Conservation (phyloP, 2,113 vertebrate genomes). For the Nothoprocta perdicaria region DNA sequence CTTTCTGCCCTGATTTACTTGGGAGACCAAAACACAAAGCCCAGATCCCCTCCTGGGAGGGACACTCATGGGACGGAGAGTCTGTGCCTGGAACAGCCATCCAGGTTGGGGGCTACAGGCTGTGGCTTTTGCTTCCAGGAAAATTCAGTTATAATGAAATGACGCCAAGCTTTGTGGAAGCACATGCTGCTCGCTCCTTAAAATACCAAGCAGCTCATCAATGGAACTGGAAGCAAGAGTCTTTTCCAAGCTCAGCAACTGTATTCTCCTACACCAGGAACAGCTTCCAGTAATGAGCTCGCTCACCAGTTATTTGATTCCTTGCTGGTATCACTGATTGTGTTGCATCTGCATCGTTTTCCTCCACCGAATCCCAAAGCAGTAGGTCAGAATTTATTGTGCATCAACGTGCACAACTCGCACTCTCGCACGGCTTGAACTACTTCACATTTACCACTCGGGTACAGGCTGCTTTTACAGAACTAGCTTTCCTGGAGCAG, state of each 20-base stretch:
- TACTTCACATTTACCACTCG: not conserved
- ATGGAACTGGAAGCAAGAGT: slow-evolving; percentile 73
- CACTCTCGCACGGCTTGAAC: not conserved
- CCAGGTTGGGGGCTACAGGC: not conserved
- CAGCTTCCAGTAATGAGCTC: slow-evolving; percentile 50
- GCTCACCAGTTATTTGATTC: not conserved
- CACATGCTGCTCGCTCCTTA: slow-evolving; percentile 26
- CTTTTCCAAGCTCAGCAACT: slow-evolving; percentile 81
- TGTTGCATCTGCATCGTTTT: rapidly evolving
- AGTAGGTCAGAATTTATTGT: not conserved
- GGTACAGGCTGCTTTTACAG: not conserved
- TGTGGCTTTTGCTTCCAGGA: not conserved
- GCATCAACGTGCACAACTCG: not conserved
- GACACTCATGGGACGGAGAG: not conserved
- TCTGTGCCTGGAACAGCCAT: not conserved
- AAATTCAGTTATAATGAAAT: rapidly evolving
- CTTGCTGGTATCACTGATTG: not conserved
- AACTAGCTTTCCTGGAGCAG: not conserved
- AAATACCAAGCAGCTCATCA: slow-evolving; percentile 42
- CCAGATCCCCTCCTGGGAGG: not conserved
- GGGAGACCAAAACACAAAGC: slow-evolving; percentile 13
- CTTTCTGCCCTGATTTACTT: not conserved
- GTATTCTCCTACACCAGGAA: slow-evolving; percentile 78
- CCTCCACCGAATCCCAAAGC: not conserved
- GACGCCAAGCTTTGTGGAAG: not conserved